Conservation (phyloP, 1,140 invertebrate genomes). For the Dermatophagoides farinae region DNA sequence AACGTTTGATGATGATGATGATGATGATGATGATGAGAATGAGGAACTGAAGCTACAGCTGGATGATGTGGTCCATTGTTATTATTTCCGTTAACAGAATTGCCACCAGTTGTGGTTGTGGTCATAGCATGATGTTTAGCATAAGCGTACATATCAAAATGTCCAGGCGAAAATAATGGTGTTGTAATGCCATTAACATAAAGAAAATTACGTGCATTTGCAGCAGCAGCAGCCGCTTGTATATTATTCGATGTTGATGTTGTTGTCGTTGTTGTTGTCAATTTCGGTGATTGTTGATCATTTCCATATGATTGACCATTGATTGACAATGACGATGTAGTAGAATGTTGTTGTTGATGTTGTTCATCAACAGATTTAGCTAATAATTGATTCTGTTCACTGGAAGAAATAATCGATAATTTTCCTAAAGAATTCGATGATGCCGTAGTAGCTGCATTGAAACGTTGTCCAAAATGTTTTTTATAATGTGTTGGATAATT, state of each 20-base stretch:
- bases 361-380: neutral
- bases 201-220: constrained; percentile 13
- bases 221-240: constrained; percentile 15
- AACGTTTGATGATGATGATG: neutral
- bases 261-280: neutral
- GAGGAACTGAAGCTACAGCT: constrained; percentile 6
- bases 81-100: neutral
- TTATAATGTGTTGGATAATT: constrained; percentile 9
- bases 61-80: neutral
- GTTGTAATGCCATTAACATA: constrained; percentile 18
- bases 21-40: neutral
- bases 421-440: neutral
- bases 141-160: constrained; percentile 21
- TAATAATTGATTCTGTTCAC: neutral
- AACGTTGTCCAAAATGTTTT: constrained; percentile 9
- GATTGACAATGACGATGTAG: neutral
- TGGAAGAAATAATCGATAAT: no score
- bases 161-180: constrained; percentile 19
- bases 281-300: neutral
- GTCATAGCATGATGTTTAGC: neutral
- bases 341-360: neutral
- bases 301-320: neutral
- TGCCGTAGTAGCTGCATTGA: constrained; percentile 6
- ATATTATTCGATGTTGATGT: neutral
- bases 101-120: neutral